phyloP scores from a whole-genome alignment of 2,888 invertebrate genomes.

The Caprella mutica region DNA sequence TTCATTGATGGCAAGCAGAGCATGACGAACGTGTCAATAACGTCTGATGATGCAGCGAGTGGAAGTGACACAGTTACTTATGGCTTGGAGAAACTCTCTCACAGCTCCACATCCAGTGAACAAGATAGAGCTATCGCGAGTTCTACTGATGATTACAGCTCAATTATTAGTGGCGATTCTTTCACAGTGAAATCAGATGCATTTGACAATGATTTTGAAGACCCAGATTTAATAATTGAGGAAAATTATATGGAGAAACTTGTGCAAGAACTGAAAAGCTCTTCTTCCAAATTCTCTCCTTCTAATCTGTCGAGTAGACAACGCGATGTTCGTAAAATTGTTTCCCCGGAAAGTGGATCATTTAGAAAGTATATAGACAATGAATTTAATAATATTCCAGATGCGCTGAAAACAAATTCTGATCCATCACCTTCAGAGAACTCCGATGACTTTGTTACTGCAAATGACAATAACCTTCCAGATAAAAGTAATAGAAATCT shows the following conservation, averaged over 20 bases:
- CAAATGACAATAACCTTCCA: conserved; percentile 53
- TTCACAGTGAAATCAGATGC: conserved; percentile 27
- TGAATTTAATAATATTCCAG: conserved; percentile 36
- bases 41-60: conserved; percentile 28
- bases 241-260: conserved; percentile 27
- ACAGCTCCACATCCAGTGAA: conserved; percentile 27
- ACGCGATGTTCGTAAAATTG: conserved; percentile 25
- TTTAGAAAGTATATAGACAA: conserved; percentile 37
- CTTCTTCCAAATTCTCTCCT: conserved; percentile 12
- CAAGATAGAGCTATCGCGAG: conserved; percentile 21
- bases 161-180: conserved; percentile 28
- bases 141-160: conserved; percentile 27
- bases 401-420: conserved; percentile 28
- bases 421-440: conserved; percentile 63
- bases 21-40: conserved; percentile 25
- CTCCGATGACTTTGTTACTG: conserved; percentile 80
- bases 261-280: conserved; percentile 27
- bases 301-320: conserved; percentile 14
- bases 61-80: conserved; percentile 25
- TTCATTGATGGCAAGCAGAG: conserved; percentile 14
- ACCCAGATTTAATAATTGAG: conserved; percentile 25
- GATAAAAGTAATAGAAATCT: conserved; percentile 13
- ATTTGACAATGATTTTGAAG: conserved; percentile 20
- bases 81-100: conserved; percentile 16
- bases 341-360: conserved; percentile 37